Base-by-base conservation (phyloP, 2,113 vertebrate species). In the Cryptotis parvus region DNA sequence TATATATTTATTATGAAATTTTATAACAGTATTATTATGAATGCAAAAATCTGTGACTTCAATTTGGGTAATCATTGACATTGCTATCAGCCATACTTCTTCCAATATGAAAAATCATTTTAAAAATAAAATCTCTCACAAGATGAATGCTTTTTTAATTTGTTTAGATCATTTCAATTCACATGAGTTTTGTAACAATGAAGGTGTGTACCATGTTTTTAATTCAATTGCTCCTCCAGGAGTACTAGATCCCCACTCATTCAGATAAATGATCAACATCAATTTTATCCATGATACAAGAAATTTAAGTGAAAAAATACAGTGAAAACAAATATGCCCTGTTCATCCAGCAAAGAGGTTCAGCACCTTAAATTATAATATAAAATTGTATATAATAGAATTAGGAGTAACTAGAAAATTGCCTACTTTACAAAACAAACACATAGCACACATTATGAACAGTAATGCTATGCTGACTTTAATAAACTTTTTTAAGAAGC, bases 251-350 rank as follows among this genome's bases (percentile, higher is more conserved):
- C n/a, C 84, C 31, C 76, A 45, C 9, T 89, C 72, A 80, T 79
- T 91, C 76, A 55, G 35, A 37, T 78, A 69, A 70, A 70, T 79
- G 55, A n/a, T 68, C 80, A 87, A 89, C 91, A 89, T 89, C 63
- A 86, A 43, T 94, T 96, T 94, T 9, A 26, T 92, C 26, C 14
- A 14, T 83, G 72, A 93, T 22, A 76, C 26, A 52, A 39, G 72
- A 72, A 72, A 89, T 76, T 92, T 91, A 16, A 91, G 52, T 72
- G 80, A 87, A 95, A n/a, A 95, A 94, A 80, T 86, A 84, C 79
- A 92, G 86, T 27, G 41, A 94, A 77, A 91, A 91, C 49, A 85
- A 77, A 90, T 91, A 75, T 39, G 10, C 15, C 41, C 31, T 91
- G 29, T 41, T 66, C 14, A 70, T 79, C 92, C 76, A 70, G 18